Percentiles rank a stretch among this genome's conserved stretches.
phyloP scores from a whole-genome alignment of 2,113 vertebrate genomes.

The Dipodomys merriami region DNA sequence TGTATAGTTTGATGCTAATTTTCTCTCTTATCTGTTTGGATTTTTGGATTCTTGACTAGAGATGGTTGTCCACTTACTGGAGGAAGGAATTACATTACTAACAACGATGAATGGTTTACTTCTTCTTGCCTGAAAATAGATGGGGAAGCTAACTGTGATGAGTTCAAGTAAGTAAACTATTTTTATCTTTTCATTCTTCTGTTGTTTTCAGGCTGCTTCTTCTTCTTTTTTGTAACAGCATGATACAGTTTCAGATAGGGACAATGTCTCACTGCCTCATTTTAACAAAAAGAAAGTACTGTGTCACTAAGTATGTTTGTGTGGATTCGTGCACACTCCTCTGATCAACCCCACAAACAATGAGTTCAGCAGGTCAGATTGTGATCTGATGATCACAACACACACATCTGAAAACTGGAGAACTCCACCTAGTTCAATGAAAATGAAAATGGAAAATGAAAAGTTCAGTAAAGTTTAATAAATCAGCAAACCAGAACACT shows the following conservation, averaged over 20 bases:
- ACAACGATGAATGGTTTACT: not conserved
- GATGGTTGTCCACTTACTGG: constrained; percentile 4
- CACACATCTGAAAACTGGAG: not conserved
- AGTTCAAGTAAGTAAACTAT: not conserved
- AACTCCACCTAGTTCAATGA: not conserved
- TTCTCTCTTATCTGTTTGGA: not conserved
- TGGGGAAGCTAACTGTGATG: not conserved
- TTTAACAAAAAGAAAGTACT: not conserved
- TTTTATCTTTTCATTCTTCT: not conserved
- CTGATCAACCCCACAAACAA: no score
- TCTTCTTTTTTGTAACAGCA: not conserved
- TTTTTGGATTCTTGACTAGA: not conserved
- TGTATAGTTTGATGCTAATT: not conserved
- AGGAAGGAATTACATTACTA: not conserved
- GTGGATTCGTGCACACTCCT: fast-evolving
- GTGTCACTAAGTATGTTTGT: not conserved
- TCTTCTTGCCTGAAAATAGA: not conserved
- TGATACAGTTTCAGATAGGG: not conserved
- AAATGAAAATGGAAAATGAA: no score
- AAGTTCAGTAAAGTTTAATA: not conserved
- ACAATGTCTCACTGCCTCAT: not conserved
- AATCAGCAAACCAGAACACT: no score
- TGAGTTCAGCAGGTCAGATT: not conserved
- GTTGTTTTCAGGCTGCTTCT: not conserved
- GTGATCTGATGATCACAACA: not conserved